Base-by-base conservation (phyloP, 2,113 vertebrate species). In the Boleophthalmus pectinirostris region DNA sequence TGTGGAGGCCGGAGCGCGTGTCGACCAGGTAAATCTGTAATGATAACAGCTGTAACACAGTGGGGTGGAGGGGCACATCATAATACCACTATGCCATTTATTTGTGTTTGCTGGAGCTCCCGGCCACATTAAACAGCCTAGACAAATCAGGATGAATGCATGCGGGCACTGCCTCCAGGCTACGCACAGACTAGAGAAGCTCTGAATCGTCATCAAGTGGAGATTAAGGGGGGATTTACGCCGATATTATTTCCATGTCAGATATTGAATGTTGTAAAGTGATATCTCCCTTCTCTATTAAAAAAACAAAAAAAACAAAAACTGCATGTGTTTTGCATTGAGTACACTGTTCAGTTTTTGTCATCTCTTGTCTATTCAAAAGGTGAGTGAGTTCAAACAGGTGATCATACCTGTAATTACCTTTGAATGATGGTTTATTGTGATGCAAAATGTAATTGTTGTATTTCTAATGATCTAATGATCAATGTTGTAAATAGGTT, bases 11-110 rank as follows among this genome's bases (percentile, higher is more conserved):
- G 82, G 63, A 73, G 81, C 64, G 83, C 91, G 91, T 93, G 92
- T 92, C 92, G 85, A 86, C 87, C 89, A 89, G 90, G 92, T 93
- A 93, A 94, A 94, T 94, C 92, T 93, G 93, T 94, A 93, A 94
- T 93, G 93, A 94, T 94, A 93, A 93, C 91, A 91, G 93, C 88
- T 90, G 91, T 89, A 92, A 91, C 85, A 84, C 88, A 81, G 88
- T 70, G 64, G 85, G 84, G 82, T 70, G 74, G 84, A 81, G 70
- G 73, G 60, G 74, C 72, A 56, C 81, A 81, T 82, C 83, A 75
- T 85, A 89, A 75, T 84, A 73, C 68, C 75, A 87, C 56, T 25
- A 25, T 25, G 56, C 88, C 90, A 93, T 93, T 90, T 91, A 91
- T 94, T 92, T 92, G 87, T 90, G 89, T 92, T 93, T 92, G 89